phyloP scores from a whole-genome alignment of 2,888 invertebrate genomes.

The Leptura quadrifasciata region DNA sequence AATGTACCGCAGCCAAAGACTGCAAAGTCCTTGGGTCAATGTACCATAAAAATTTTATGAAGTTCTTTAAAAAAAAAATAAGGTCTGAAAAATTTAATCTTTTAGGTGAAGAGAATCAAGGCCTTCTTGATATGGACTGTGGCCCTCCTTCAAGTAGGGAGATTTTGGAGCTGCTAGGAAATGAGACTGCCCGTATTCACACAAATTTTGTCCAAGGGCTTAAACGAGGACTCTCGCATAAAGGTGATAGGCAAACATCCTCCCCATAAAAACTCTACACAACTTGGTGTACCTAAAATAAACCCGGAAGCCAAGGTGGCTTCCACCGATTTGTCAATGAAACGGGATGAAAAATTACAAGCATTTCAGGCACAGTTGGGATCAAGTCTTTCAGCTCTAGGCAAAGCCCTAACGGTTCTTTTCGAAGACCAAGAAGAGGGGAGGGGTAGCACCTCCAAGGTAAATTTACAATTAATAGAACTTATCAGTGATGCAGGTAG shows the following conservation, averaged over 20 bases:
- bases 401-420: not conserved
- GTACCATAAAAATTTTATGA: not conserved
- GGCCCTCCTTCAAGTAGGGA: not conserved
- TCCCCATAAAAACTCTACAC: not conserved
- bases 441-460: not conserved
- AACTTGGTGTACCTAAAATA: not conserved
- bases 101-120: not conserved
- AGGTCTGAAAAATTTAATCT: not conserved
- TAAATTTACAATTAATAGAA: not conserved
- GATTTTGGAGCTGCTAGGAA: not conserved
- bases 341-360: not conserved
- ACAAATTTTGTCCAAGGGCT: not conserved
- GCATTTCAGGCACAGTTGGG: not conserved
- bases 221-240: not conserved
- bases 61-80: too few relatives aligned
- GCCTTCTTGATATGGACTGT: not conserved
- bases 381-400: not conserved
- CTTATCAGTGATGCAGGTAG: not conserved
- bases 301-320: not conserved
- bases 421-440: not conserved
- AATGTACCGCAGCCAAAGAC: not conserved
- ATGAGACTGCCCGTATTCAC: not conserved
- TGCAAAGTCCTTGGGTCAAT: not conserved
- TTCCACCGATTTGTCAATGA: too few relatives aligned
- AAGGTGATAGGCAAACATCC: not conserved